These are phyloP conservation scores for Euwallacea fornicatus DNA, from an alignment of 1,140 invertebrate genomes.

Conservation along the genomic window DNA sequence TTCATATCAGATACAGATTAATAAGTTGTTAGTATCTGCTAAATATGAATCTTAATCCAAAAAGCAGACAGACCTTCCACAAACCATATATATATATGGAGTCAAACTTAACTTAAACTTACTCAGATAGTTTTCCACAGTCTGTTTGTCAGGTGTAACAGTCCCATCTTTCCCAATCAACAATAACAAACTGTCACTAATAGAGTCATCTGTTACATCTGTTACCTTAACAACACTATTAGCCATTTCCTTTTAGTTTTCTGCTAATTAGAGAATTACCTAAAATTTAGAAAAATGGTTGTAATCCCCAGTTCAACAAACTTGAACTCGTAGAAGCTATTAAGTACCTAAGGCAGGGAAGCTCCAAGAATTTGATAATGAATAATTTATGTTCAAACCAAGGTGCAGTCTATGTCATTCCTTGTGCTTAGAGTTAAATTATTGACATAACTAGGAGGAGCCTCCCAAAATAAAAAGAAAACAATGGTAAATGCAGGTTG, in stretches of 20 bases:
- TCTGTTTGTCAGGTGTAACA: constrained; percentile 50
- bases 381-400: background rate
- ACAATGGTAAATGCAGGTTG: constrained; percentile 5
- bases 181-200: constrained; percentile 48
- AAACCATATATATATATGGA: background rate
- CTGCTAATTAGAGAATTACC: background rate
- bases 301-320: too few species aligned
- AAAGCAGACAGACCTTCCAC: background rate
- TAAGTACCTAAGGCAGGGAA: background rate
- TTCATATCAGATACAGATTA: too few species aligned
- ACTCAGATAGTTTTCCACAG: constrained; percentile 51
- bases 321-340: background rate
- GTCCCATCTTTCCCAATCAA: constrained; percentile 51
- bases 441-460: background rate
- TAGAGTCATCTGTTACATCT: constrained; percentile 42
- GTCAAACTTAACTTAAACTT: constrained; percentile 32
- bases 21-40: too few species aligned
- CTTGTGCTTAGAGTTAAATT: background rate
- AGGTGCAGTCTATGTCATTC: background rate
- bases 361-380: background rate
- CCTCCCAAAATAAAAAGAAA: constrained; percentile 8
- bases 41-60: too few species aligned
- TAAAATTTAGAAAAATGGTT: background rate
- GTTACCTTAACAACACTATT: constrained; percentile 52
- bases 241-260: constrained; percentile 42